Percentiles rank a stretch among this genome's conserved stretches.
Conservation (phyloP, 2,797 vertebrate genomes). For the Benthosema pterotum region DNA sequence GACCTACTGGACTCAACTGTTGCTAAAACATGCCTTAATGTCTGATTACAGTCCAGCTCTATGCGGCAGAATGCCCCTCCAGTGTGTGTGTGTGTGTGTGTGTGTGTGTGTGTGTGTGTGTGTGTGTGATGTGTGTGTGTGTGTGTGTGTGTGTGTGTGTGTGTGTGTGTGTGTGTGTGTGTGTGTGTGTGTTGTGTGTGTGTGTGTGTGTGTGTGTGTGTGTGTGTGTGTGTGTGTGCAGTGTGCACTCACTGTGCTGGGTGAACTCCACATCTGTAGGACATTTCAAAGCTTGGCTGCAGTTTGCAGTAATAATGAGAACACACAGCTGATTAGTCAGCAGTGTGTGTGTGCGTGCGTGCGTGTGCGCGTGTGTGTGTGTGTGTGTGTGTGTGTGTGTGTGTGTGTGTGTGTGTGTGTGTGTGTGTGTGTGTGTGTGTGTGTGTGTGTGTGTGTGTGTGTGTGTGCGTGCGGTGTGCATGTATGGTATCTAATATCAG, state of each 20-base stretch:
- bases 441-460: background rate
- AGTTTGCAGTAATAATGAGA: constrained; percentile 1
- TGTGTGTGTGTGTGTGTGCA: background rate
- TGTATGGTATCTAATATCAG: background rate
- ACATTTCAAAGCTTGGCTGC: constrained; percentile 29
- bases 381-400: no score
- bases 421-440: constrained; percentile 5
- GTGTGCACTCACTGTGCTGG: background rate
- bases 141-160: background rate
- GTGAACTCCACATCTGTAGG: constrained; percentile 7
- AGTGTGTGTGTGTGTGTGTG: no score
- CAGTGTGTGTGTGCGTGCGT: constrained; percentile 1
- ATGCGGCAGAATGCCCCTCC: no score
- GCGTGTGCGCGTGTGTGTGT: background rate
- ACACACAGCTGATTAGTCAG: constrained; percentile 33
- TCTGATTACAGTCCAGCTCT: no score
- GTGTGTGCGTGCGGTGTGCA: background rate
- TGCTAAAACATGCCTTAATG: no score
- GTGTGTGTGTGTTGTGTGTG: constrained; percentile 1
- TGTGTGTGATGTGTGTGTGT: background rate
- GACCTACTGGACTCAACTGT: no score
- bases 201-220: constrained; percentile 1
- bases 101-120: background rate
- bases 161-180: constrained; percentile 2
- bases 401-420: constrained; percentile 2